Base-by-base conservation (phyloP, 2,797 vertebrate genomes). In the Lutra lutra region DNA sequence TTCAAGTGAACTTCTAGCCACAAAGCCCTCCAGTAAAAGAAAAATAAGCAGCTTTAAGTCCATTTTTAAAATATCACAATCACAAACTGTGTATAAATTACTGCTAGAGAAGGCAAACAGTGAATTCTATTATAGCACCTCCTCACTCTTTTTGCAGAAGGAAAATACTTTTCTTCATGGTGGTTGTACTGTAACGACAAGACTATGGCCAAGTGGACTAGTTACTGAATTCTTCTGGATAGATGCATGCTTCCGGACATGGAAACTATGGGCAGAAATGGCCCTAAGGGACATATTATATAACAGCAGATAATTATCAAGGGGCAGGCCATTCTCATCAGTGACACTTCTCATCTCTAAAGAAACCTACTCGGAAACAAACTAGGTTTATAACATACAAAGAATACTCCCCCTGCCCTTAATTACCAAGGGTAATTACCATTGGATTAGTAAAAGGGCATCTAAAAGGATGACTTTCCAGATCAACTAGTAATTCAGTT, bases 41-140 rank as follows among this genome's bases (percentile, higher is more conserved):
- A 90, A 97, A 97, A 95, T 43, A 73, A 95, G 70, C 58, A 73
- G n/a, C 32, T 96, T 82, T 82, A 90, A 87, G 35, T 95, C 29
- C 7, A 38, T 51, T n/a, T 95, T 92, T 25, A 92, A 56, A 94
- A 92, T 75, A 93, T 92, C 83, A 92, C 40, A 58, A 86, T 72
- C 60, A 94, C 21, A 95, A 7, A n/a, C 6, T 82, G 29, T 35
- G 56, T 89, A 77, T 79, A 89, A 94, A 79, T 95, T 85, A 94
- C 21, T 86, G 10, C 38, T 35, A 97, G n/a, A 58, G 85, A 95
- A 90, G 77, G 75, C 29, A 92, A 91, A 93, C 95, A n/a, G 17
- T 70, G 25, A 97, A 83, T 60, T 86, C 72, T 73, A 40, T 92
- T 85, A 90, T 5, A 90, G 29, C 75, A 6, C 68, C 90, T 95